Evolutionary conservation across 2,113 vertebrate species (phyloP).

Genomic region (Ibidorhyncha struthersii): DNA sequence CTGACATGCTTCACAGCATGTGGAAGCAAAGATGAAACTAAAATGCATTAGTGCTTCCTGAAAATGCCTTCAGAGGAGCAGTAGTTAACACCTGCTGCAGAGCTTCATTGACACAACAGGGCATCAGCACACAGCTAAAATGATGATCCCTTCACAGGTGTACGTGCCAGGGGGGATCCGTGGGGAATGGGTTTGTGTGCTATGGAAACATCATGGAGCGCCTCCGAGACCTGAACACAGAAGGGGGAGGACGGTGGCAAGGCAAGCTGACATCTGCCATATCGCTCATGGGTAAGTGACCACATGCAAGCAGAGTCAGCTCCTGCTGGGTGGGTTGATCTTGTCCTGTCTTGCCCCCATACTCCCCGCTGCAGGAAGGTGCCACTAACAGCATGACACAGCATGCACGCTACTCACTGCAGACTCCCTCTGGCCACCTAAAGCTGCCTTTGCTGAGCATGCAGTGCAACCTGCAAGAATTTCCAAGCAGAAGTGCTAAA

Average conservation of each 20-base stretch:
- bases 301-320: rapidly evolving
- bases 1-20: background rate
- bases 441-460: background rate
- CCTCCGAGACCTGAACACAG: conserved; percentile 80
- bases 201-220: conserved; percentile 87
- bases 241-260: conserved; percentile 82
- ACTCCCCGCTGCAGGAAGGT: rapidly evolving
- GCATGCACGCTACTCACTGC: rapidly evolving
- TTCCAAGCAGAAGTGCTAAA: background rate
- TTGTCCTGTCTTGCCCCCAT: rapidly evolving
- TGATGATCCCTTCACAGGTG: conserved; percentile 73
- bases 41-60: rapidly evolving
- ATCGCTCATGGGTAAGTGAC: conserved; percentile 81
- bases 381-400: background rate
- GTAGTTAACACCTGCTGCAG: background rate
- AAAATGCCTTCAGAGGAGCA: background rate
- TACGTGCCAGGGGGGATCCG: conserved; percentile 78
- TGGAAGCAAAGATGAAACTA: background rate
- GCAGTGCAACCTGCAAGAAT: background rate
- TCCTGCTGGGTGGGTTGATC: background rate
- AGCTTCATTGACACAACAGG: background rate
- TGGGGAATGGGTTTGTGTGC: conserved; percentile 85
- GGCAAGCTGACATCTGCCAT: conserved; percentile 84
- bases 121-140: background rate
- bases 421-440: background rate